A percentile compares a stretch with the other conserved stretches of the same genome.
These are phyloP conservation scores for Tenualosa thibaudeaui DNA, from an alignment of 2,797 vertebrate species.

Conservation along the genomic window DNA sequence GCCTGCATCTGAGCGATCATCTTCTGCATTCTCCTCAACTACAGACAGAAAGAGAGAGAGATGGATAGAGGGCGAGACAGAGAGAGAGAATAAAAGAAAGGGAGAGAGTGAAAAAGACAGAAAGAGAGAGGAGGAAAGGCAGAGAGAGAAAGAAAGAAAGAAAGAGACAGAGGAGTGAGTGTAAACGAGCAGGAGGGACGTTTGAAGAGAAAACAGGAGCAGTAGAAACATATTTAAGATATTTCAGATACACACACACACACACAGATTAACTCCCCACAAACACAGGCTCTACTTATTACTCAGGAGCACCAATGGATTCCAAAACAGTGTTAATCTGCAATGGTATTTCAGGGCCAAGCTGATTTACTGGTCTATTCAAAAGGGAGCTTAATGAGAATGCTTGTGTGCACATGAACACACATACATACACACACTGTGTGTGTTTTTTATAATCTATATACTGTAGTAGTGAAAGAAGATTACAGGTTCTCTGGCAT, in stretches of 20 bases:
- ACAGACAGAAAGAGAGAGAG: background rate
- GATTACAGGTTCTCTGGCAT: background rate
- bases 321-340: constrained; percentile 10
- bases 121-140: background rate
- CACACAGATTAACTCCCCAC: background rate
- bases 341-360: constrained; percentile 25
- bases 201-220: background rate
- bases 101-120: background rate
- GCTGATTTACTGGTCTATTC: constrained; percentile 9
- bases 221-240: too few species aligned
- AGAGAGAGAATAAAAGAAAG: background rate
- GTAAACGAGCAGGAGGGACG: too few species aligned
- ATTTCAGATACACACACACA: background rate
- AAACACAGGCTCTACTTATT: background rate
- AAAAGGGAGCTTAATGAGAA: background rate
- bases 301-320: background rate
- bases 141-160: background rate
- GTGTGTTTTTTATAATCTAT: background rate
- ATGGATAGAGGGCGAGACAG: background rate
- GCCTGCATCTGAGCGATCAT: constrained; percentile 91
- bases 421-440: constrained; percentile 3
- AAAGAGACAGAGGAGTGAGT: background rate
- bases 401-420: background rate
- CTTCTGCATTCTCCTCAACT: constrained; percentile 89
- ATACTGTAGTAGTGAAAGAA: background rate